These are phyloP conservation scores for Cryptoblepharus egeriae DNA, from an alignment of 2,797 vertebrate genomes.

Conservation along the genomic window DNA sequence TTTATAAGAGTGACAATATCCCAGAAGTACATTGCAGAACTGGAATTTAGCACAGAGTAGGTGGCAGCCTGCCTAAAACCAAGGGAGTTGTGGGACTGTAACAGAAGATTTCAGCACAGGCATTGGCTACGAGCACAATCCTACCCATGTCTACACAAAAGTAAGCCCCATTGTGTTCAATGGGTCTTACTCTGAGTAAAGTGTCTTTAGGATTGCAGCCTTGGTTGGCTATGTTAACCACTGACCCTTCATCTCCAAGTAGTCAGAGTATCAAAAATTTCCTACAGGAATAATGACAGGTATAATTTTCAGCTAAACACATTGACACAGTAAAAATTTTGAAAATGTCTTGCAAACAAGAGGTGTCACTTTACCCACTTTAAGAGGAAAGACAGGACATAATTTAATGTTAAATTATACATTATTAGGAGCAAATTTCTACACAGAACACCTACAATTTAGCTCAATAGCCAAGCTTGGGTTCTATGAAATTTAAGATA, in stretches of 20 bases:
- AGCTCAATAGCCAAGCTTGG: not conserved
- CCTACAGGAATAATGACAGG: not conserved
- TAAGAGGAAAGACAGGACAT: not conserved
- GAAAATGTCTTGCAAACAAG: not conserved
- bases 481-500: not conserved
- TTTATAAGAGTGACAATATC: not conserved
- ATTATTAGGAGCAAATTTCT: not conserved
- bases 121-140: too few species aligned
- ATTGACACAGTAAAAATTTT: not conserved
- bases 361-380: not conserved
- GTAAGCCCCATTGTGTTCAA: too few species aligned
- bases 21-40: not conserved
- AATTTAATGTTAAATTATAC: not conserved
- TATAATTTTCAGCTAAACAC: not conserved
- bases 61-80: not conserved
- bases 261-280: not conserved
- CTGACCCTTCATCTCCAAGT: not conserved
- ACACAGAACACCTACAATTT: not conserved
- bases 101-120: not conserved
- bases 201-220: too few species aligned
- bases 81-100: not conserved
- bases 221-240: not conserved
- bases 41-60: not conserved
- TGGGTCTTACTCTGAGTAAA: too few species aligned
- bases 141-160: too few species aligned